Percentiles rank a stretch among this genome's conserved stretches.
Conservation (phyloP, 2,888 invertebrate species). For the Smittia aterrima region DNA sequence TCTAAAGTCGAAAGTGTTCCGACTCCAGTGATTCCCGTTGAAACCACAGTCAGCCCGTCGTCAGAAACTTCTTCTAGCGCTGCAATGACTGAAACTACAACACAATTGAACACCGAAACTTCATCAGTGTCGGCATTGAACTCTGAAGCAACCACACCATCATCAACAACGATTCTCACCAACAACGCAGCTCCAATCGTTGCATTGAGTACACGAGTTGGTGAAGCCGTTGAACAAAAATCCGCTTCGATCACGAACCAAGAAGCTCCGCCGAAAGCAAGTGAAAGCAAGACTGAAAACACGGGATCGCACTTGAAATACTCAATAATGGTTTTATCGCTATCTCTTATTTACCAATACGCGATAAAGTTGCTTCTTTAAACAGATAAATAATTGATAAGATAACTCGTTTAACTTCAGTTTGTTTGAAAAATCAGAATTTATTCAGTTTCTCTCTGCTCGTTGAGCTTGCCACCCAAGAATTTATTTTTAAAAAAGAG, state of each 20-base stretch:
- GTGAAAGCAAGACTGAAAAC: conserved; percentile 11
- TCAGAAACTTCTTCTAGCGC: background rate
- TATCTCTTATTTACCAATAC: background rate
- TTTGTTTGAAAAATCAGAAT: background rate
- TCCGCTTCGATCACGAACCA: background rate
- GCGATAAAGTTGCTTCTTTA: background rate
- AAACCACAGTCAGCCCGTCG: background rate
- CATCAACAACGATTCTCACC: background rate
- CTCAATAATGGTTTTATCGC: background rate
- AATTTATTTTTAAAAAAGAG: background rate
- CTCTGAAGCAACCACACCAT: background rate
- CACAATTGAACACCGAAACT: background rate
- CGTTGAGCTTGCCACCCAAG: conserved; percentile 7
- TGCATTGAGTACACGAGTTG: background rate
- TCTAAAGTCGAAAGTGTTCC: background rate
- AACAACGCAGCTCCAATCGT: background rate
- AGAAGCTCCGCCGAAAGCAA: background rate
- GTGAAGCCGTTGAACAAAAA: conserved; percentile 16
- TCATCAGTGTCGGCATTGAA: background rate
- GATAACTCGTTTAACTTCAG: background rate
- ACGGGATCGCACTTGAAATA: background rate
- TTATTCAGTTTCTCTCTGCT: conserved; percentile 14
- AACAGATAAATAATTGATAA: background rate
- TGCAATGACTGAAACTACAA: background rate
- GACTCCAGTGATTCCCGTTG: background rate